Evolutionary conservation across 2,797 vertebrate genomes (phyloP).

Genomic region (Amniataba percoides): DNA sequence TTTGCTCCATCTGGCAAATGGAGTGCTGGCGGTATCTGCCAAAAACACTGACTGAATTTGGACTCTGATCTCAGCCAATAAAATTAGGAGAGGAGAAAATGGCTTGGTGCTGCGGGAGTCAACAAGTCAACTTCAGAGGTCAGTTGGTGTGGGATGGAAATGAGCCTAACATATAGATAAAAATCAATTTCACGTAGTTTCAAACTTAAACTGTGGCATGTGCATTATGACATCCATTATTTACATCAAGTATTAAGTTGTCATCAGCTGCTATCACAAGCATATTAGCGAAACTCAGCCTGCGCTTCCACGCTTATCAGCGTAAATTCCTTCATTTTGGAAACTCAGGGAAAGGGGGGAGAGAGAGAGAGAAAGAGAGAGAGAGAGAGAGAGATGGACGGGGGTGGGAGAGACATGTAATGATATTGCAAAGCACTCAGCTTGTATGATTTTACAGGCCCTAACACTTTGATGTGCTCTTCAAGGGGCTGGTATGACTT

Average conservation of each 20-base stretch:
- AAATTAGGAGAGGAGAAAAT: neutral
- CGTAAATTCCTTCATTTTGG: constrained; percentile 46
- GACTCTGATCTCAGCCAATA: constrained; percentile 16
- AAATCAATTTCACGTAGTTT: constrained; percentile 15
- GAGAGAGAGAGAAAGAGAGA: neutral
- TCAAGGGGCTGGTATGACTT: constrained; percentile 79
- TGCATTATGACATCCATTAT: constrained; percentile 23
- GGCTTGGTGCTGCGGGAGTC: neutral
- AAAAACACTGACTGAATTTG: constrained; percentile 35
- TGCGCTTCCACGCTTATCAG: constrained; percentile 39
- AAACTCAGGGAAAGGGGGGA: constrained; percentile 24
- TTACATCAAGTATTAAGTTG: constrained; percentile 42
- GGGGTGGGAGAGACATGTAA: constrained; percentile 57
- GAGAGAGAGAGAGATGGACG: no score
- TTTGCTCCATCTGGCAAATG: constrained; percentile 56
- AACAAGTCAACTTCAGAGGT: constrained; percentile 16
- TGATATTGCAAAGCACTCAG: constrained; percentile 78
- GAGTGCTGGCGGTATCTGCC: constrained; percentile 31
- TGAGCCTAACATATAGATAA: neutral
- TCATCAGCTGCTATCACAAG: constrained; percentile 65
- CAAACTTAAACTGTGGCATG: constrained; percentile 5
- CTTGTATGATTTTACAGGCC: constrained; percentile 78
- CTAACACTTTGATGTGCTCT: constrained; percentile 81
- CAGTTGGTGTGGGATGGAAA: constrained; percentile 8
- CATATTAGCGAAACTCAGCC: constrained; percentile 56